phyloP scores from a whole-genome alignment of 2,797 vertebrate species.

The Micromesistius poutassou region DNA sequence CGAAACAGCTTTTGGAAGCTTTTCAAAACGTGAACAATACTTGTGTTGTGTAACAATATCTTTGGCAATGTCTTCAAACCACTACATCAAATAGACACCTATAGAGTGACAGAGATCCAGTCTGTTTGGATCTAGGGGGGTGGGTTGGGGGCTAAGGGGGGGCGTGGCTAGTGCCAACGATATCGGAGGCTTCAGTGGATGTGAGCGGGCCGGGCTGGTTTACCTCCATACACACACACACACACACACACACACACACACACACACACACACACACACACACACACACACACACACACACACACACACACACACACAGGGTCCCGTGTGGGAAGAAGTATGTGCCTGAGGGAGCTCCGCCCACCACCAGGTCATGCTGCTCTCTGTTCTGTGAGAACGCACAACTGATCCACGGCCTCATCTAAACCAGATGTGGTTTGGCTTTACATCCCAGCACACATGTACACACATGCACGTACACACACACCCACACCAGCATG shows the following conservation, averaged over 20 bases:
- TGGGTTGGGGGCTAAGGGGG: no score
- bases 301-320: conserved; percentile 43
- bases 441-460: conserved; percentile 56
- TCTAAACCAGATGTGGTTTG: conserved; percentile 76
- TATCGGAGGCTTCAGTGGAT: neutral
- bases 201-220: neutral
- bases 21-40: no score
- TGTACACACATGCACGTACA: no score
- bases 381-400: conserved; percentile 66
- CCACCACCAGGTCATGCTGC: conserved; percentile 71
- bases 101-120: no score
- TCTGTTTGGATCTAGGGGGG: no score
- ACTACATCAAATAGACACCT: no score
- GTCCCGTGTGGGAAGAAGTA: conserved; percentile 69
- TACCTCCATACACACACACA: neutral
- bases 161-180: no score
- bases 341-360: conserved; percentile 66
- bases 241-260: no score
- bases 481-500: neutral
- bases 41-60: no score
- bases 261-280: no score
- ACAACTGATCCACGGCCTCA: conserved; percentile 64
- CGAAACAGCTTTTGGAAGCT: no score
- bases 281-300: conserved; percentile 4
- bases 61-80: no score